Percentiles rank a stretch among this genome's conserved stretches.
These are phyloP conservation scores for Lamellibrachia satsuma DNA, from an alignment of 2,888 invertebrate genomes.

Conservation along the genomic window DNA sequence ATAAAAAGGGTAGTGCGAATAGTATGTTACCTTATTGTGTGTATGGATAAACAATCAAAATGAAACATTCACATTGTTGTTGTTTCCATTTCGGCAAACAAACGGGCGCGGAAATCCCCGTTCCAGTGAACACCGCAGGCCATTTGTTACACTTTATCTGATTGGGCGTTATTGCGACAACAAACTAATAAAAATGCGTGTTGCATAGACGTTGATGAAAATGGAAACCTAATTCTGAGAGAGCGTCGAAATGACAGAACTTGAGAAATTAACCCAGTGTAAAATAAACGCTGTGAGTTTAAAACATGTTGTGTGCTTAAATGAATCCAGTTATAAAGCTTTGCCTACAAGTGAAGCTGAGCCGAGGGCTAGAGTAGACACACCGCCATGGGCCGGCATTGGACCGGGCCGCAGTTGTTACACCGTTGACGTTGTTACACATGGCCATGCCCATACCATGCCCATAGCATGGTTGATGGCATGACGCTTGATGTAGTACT, in stretches of 20 bases:
- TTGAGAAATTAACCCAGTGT: neutral
- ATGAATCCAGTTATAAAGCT: no score
- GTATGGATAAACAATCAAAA: neutral
- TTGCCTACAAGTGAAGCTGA: no score
- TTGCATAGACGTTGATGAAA: neutral
- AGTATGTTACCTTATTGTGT: neutral
- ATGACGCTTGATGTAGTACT: no score
- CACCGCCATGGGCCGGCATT: no score
- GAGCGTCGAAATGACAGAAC: neutral
- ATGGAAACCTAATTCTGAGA: neutral
- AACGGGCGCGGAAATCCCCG: neutral
- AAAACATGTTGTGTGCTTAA: neutral
- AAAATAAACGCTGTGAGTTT: neutral
- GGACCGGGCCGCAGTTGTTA: no score
- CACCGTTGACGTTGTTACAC: no score
- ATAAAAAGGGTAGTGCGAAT: neutral
- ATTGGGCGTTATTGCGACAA: neutral
- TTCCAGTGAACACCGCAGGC: neutral
- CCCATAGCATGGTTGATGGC: no score
- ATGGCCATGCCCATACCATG: no score
- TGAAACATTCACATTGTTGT: conserved; percentile 17
- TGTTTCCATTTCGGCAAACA: neutral
- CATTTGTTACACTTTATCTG: neutral
- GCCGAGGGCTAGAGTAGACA: no score
- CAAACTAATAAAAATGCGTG: neutral